Percentiles rank a stretch among this genome's conserved stretches.
Conservation (phyloP, 2,888 invertebrate species). For the Petrolisthes cinctipes region DNA sequence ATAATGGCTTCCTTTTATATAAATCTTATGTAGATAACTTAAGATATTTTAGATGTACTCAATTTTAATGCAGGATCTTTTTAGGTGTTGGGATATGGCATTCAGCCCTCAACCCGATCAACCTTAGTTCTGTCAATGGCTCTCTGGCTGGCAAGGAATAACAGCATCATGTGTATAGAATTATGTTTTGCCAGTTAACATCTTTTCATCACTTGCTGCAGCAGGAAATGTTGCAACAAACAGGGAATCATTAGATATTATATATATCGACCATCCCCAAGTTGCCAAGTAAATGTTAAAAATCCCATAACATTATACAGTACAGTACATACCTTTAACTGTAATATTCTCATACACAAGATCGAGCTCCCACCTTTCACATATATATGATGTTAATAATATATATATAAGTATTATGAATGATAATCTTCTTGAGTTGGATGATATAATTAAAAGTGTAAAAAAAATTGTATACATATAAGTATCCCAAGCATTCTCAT, state of each 20-base stretch:
- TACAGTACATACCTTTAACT: background rate
- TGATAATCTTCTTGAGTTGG: constrained; percentile 45
- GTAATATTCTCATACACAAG: background rate
- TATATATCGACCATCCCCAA: background rate
- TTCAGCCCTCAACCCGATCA: background rate
- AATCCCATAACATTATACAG: background rate
- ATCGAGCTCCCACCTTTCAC: constrained; percentile 46
- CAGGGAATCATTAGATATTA: too few relatives aligned
- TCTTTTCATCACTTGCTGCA: background rate
- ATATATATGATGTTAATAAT: constrained; percentile 42
- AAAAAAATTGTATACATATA: constrained; percentile 45
- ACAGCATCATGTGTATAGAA: background rate
- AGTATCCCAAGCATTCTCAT: constrained; percentile 62
- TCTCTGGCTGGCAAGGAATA: background rate
- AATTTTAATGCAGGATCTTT: constrained; percentile 19
- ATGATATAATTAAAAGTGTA: constrained; percentile 29
- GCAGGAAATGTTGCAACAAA: background rate
- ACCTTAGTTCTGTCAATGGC: background rate
- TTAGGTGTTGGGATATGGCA: background rate
- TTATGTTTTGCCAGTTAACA: background rate
- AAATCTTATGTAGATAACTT: constrained; percentile 29
- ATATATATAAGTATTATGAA: constrained; percentile 45
- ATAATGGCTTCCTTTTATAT: constrained; percentile 40
- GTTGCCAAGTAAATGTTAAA: background rate
- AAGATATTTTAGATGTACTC: constrained; percentile 42